phyloP scores from a whole-genome alignment of 2,888 invertebrate genomes.

The Noctua janthina region DNA sequence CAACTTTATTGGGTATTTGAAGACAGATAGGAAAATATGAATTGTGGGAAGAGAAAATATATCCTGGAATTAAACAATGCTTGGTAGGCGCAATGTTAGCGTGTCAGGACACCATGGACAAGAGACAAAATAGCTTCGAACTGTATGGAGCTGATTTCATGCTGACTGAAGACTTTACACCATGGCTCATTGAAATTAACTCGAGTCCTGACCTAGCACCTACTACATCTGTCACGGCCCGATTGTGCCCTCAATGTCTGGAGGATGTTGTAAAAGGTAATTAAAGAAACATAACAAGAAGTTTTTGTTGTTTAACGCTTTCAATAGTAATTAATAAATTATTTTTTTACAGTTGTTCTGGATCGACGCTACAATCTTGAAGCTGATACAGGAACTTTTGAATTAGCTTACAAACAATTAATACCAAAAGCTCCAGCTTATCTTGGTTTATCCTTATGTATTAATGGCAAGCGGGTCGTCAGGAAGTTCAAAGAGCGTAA shows the following conservation, averaged over 20 bases:
- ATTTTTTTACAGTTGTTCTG: slow-evolving; percentile 91
- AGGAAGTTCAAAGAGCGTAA: slow-evolving; percentile 85
- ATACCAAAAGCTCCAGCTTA: slow-evolving; percentile 95
- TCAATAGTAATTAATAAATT: slow-evolving; percentile 8
- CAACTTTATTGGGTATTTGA: slow-evolving; percentile 72
- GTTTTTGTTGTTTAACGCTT: neutral
- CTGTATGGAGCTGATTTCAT: slow-evolving; percentile 99
- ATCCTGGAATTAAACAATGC: slow-evolving; percentile 96
- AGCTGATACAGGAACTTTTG: slow-evolving; percentile 95
- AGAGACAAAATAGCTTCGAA: slow-evolving; percentile 96
- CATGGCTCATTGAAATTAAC: slow-evolving; percentile 98
- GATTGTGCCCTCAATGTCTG: slow-evolving; percentile 96
- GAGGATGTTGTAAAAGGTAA: slow-evolving; percentile 97
- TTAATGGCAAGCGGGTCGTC: slow-evolving; percentile 92
- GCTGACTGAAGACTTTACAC: slow-evolving; percentile 96
- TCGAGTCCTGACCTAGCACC: slow-evolving; percentile 97
- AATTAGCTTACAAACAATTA: slow-evolving; percentile 94
- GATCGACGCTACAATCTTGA: slow-evolving; percentile 93
- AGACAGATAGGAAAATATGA: slow-evolving; percentile 94
- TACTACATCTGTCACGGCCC: slow-evolving; percentile 96
- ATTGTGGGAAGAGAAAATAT: slow-evolving; percentile 96
- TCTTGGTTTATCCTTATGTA: slow-evolving; percentile 93
- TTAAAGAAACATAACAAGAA: neutral
- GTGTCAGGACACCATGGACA: slow-evolving; percentile 96
- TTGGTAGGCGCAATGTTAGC: slow-evolving; percentile 95